Conservation (phyloP, 30 jellyfish, hydroid and myxozoan genomes). For the Mastigias papua region DNA sequence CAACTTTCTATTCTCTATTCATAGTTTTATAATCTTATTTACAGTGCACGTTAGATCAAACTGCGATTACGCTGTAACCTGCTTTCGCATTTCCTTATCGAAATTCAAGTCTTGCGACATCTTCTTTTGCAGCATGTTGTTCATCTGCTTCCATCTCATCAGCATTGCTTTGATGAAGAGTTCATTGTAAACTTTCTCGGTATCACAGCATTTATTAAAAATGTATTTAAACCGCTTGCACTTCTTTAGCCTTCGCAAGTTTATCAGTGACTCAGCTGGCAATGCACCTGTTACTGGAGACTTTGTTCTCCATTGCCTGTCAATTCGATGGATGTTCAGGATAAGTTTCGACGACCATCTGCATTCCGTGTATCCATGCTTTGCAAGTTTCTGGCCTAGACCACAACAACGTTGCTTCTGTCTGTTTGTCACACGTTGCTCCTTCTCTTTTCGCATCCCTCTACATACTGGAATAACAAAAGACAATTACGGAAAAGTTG, state of each 20-base stretch:
- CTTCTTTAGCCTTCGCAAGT: slow-evolving; percentile 42
- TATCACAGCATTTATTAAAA: slow-evolving; percentile 65
- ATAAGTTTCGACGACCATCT: slow-evolving; percentile 61
- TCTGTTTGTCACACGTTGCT: neutral
- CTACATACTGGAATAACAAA: neutral
- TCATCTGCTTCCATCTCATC: slow-evolving; percentile 8
- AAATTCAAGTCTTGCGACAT: neutral
- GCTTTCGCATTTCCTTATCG: slow-evolving; percentile 13
- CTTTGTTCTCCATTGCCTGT: slow-evolving; percentile 58
- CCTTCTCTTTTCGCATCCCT: neutral
- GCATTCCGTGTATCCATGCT: slow-evolving; percentile 70
- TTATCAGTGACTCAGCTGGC: slow-evolving; percentile 57
- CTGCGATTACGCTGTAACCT: neutral
- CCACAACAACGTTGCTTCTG: slow-evolving; percentile 55
- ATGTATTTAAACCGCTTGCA: slow-evolving; percentile 50
- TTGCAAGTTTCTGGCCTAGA: slow-evolving; percentile 77
- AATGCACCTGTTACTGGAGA: slow-evolving; percentile 76
- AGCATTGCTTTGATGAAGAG: slow-evolving; percentile 18
- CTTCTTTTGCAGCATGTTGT: slow-evolving; percentile 13
- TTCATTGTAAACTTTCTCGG: slow-evolving; percentile 54
- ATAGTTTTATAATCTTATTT: too few species aligned
- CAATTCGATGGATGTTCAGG: slow-evolving; percentile 35
- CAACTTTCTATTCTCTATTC: too few species aligned
- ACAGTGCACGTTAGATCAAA: neutral
- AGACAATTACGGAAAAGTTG: neutral